These are phyloP conservation scores for Pipistrellus nathusii DNA, from an alignment of 2,797 vertebrate species.

Conservation along the genomic window DNA sequence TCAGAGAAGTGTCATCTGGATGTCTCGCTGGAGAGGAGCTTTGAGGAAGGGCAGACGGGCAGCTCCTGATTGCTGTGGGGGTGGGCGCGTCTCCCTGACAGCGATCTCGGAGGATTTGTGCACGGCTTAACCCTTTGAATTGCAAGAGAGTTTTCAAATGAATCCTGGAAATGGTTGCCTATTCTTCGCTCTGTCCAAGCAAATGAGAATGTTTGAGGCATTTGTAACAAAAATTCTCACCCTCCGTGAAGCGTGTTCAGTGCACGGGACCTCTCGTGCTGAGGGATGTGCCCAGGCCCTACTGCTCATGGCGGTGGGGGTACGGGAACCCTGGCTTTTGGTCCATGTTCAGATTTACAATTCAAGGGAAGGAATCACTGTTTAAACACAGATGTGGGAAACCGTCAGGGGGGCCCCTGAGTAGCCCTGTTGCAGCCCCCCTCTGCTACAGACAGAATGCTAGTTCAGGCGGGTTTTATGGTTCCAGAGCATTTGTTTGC, in stretches of 20 bases:
- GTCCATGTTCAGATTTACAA: not conserved
- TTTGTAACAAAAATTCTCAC: not conserved
- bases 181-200: not conserved
- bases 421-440: not conserved
- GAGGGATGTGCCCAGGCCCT: not conserved
- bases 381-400: not conserved
- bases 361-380: not conserved
- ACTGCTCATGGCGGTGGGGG: not conserved
- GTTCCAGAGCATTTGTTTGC: not conserved
- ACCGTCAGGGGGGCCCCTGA: not conserved
- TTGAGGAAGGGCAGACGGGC: constrained; percentile 65
- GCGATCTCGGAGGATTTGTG: not conserved
- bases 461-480: not conserved
- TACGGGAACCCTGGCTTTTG: not conserved
- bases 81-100: not conserved
- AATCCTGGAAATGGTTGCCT: not conserved
- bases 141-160: not conserved
- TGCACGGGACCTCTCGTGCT: rapidly evolving
- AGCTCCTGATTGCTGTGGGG: constrained; percentile 19
- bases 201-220: not conserved
- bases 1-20: constrained; percentile 31
- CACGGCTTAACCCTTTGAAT: constrained; percentile 53
- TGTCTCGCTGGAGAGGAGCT: constrained; percentile 60
- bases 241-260: not conserved
- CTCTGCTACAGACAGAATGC: not conserved